Percentiles rank a stretch among this genome's conserved stretches.
Conservation (phyloP, 2,888 invertebrate species). For the Muscina levida region DNA sequence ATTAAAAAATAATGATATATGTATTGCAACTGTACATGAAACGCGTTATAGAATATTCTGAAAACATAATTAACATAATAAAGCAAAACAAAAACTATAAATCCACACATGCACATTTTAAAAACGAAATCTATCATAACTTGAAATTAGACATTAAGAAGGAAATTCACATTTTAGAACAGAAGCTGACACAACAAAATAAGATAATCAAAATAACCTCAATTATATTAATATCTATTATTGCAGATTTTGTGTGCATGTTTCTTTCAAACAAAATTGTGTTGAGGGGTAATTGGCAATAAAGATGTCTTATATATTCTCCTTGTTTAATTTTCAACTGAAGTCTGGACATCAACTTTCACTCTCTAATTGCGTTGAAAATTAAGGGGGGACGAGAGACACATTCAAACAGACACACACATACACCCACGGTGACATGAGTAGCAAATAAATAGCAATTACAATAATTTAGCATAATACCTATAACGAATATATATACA, state of each 20-base stretch:
- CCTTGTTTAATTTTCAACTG: too few species aligned
- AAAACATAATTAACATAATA: slow-evolving; percentile 35
- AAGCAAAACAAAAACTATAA: slow-evolving; percentile 20
- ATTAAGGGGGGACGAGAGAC: not conserved
- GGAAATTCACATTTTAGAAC: not conserved
- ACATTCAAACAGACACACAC: not conserved
- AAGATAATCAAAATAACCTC: not conserved
- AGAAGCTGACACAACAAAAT: not conserved
- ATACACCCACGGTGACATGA: slow-evolving; percentile 17
- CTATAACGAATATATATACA: slow-evolving; percentile 9
- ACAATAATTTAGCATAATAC: slow-evolving; percentile 13
- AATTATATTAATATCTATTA: not conserved
- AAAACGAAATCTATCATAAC: slow-evolving; percentile 20
- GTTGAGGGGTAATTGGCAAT: too few species aligned
- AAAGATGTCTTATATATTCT: too few species aligned
- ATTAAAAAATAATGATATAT: slow-evolving; percentile 43
- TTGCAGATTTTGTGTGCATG: not conserved
- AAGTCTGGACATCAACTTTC: too few species aligned
- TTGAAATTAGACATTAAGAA: not conserved
- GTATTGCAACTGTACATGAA: slow-evolving; percentile 54
- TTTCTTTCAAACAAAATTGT: not conserved
- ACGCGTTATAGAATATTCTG: slow-evolving; percentile 45
- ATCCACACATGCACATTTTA: slow-evolving; percentile 35
- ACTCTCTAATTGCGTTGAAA: too few species aligned
- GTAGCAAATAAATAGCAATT: slow-evolving; percentile 10